Evolutionary conservation across 2,888 invertebrate genomes (phyloP).

Genomic region (Drosophila kanekoi): DNA sequence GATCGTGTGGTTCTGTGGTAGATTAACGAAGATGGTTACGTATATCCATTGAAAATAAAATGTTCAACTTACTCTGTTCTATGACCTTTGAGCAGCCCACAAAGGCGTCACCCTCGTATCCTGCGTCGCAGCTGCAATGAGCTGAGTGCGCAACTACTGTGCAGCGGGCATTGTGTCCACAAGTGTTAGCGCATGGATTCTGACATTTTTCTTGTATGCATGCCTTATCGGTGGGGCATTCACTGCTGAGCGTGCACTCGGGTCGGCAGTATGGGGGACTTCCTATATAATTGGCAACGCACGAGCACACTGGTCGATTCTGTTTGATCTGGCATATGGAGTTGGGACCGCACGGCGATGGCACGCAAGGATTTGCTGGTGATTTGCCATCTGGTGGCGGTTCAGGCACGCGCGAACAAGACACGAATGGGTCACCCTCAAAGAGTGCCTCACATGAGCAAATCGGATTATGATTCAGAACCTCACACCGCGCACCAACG

Average conservation of each 20-base stretch:
- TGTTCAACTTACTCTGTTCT: conserved; percentile 83
- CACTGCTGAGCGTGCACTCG: conserved; percentile 93
- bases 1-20: conserved; percentile 71
- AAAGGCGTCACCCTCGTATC: conserved; percentile 94
- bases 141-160: conserved; percentile 92
- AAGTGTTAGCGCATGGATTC: conserved; percentile 92
- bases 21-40: background rate
- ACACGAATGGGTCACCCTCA: conserved; percentile 93
- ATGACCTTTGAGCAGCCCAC: conserved; percentile 89
- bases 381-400: conserved; percentile 82
- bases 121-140: conserved; percentile 91
- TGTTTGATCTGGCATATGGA: conserved; percentile 93
- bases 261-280: conserved; percentile 93
- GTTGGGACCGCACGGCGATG: conserved; percentile 92
- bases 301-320: conserved; percentile 92
- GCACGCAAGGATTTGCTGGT: conserved; percentile 86
- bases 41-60: background rate
- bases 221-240: conserved; percentile 91
- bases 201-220: conserved; percentile 93
- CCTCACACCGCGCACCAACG: conserved; percentile 90
- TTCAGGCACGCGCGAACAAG: conserved; percentile 86
- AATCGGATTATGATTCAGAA: conserved; percentile 94
- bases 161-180: conserved; percentile 92
- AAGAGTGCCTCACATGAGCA: conserved; percentile 91
- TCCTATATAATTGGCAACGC: conserved; percentile 91